phyloP scores from a whole-genome alignment of 2,888 invertebrate genomes.

The Drosophila infuscata region DNA sequence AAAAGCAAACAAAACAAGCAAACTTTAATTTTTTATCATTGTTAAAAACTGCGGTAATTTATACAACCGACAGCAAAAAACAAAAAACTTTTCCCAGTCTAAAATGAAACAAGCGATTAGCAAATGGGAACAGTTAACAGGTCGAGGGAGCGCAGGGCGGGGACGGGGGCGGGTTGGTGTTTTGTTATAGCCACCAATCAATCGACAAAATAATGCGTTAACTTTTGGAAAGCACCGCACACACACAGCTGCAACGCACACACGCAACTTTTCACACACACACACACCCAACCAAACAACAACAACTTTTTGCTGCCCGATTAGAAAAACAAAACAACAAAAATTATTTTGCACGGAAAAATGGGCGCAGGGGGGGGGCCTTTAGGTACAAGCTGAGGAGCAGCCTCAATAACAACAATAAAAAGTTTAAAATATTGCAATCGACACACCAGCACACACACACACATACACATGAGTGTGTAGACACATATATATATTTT shows the following conservation, averaged over 20 bases:
- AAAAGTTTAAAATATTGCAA: constrained; percentile 70
- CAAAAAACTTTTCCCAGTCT: constrained; percentile 57
- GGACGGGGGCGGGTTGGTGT: background rate
- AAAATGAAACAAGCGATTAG: constrained; percentile 60
- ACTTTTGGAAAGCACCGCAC: constrained; percentile 61
- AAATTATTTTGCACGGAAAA: constrained; percentile 54
- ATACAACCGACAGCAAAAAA: constrained; percentile 65
- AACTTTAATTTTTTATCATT: constrained; percentile 78
- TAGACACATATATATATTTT: background rate
- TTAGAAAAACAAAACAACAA: constrained; percentile 42
- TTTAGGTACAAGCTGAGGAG: background rate
- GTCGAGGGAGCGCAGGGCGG: background rate
- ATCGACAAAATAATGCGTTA: constrained; percentile 82
- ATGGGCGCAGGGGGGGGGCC: background rate
- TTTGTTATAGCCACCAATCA: constrained; percentile 59
- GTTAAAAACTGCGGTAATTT: constrained; percentile 80
- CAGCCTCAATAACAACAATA: constrained; percentile 50
- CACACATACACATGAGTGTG: background rate
- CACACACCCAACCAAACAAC: constrained; percentile 7
- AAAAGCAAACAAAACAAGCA: constrained; percentile 43
- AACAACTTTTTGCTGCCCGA: constrained; percentile 52
- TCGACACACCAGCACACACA: constrained; percentile 7
- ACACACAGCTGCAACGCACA: constrained; percentile 62
- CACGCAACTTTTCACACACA: constrained; percentile 72
- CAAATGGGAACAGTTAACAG: constrained; percentile 4